Conservation (phyloP, 2,888 invertebrate species). For the Erynnis tages region DNA sequence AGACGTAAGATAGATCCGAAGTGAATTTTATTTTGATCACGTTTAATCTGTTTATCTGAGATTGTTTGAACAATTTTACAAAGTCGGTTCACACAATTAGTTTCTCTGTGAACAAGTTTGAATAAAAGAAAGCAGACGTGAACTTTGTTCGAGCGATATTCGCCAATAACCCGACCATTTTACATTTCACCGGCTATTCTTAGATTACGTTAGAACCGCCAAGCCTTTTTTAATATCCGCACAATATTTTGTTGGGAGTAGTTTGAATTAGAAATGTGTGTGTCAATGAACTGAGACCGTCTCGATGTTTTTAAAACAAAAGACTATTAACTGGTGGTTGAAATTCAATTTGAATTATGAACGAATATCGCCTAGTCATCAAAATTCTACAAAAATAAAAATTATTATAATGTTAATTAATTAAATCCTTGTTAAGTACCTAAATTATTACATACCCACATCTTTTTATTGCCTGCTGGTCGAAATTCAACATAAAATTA, state of each 20-base stretch:
- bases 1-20: no score
- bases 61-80: not conserved
- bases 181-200: not conserved
- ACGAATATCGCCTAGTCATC: no score
- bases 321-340: not conserved
- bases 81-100: conserved; percentile 32
- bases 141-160: conserved; percentile 34
- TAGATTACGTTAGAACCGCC: not conserved
- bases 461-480: no score
- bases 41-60: no score
- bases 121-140: conserved; percentile 42
- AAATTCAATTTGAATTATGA: no score
- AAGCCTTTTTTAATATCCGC: not conserved
- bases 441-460: no score
- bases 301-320: not conserved
- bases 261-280: conserved; percentile 12
- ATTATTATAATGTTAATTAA: no score
- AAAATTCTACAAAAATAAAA: no score
- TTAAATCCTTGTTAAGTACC: no score
- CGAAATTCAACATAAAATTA: no score
- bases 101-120: conserved; percentile 41
- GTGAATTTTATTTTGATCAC: no score
- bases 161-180: conserved; percentile 34
- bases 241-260: conserved; percentile 4
- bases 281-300: conserved; percentile 14